Conservation (phyloP, 2,888 invertebrate species). For the Yponomeuta malinellus region DNA sequence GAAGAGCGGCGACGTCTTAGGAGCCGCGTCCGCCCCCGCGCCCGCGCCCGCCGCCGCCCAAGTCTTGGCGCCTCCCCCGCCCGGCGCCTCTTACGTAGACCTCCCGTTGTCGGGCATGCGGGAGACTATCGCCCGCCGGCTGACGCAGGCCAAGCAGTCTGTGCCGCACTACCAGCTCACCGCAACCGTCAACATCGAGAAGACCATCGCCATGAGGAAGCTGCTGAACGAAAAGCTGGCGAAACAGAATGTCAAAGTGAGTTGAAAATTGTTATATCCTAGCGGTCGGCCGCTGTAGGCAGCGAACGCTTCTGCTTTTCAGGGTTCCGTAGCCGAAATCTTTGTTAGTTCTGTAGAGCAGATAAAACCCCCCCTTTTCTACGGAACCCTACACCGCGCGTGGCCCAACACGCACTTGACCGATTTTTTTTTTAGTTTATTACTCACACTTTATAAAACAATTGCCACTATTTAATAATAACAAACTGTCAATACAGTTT, state of each 20-base stretch:
- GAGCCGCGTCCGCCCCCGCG: conserved; percentile 31
- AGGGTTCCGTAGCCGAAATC: no score
- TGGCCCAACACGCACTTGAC: no score
- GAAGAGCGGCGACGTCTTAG: conserved; percentile 85
- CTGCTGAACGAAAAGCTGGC: conserved; percentile 87
- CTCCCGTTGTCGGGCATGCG: conserved; percentile 90
- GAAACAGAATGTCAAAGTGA: conserved; percentile 85
- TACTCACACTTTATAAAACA: no score
- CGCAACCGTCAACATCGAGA: conserved; percentile 90
- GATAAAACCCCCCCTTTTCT: no score
- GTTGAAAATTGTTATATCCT: conserved; percentile 16
- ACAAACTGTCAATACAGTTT: no score
- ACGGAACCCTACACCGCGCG: no score
- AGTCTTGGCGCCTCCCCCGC: conserved; percentile 42
- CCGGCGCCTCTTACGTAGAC: conserved; percentile 80
- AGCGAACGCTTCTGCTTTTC: no score
- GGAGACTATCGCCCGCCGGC: conserved; percentile 90
- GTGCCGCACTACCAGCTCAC: conserved; percentile 98
- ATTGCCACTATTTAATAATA: no score
- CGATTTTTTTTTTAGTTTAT: no score
- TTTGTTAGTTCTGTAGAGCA: no score
- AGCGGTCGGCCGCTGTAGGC: neutral
- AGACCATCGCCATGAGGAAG: conserved; percentile 83
- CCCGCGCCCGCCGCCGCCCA: conserved; percentile 32
- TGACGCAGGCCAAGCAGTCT: conserved; percentile 91